Conservation (phyloP, 37 sponge, comb jelly and placozoan genomes). For the Chondrosia reniformis region DNA sequence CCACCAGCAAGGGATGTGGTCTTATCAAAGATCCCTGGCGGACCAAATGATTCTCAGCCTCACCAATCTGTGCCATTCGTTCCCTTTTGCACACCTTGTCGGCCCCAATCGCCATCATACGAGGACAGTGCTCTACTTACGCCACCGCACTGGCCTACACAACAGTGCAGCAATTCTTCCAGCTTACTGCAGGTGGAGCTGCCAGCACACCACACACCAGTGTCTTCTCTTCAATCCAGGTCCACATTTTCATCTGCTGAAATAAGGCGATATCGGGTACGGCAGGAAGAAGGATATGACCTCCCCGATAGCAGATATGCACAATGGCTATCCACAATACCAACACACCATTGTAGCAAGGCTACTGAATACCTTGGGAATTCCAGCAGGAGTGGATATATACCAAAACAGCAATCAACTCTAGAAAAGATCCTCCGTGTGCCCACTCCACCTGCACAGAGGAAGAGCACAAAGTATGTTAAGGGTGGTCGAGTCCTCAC, state of each 20-base stretch:
- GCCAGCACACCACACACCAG: not conserved
- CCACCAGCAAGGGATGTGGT: not conserved
- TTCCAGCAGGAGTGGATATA: no score
- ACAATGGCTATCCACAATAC: not conserved
- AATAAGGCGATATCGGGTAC: not conserved
- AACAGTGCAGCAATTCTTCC: constrained; percentile 3
- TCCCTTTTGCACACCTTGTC: constrained; percentile 21
- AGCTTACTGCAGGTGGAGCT: not conserved
- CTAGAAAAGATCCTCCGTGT: constrained; percentile 8
- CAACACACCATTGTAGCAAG: not conserved
- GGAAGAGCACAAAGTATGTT: not conserved
- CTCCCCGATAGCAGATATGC: constrained; percentile 10
- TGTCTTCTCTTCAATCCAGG: not conserved
- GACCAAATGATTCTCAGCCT: not conserved
- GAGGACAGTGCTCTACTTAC: not conserved
- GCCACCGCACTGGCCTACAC: not conserved
- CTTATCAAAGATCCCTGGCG: not conserved
- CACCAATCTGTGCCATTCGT: constrained; percentile 3
- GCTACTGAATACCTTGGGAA: not conserved
- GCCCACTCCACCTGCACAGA: constrained; percentile 8
- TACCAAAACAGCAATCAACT: not conserved
- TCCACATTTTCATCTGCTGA: not conserved
- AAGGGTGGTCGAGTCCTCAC: constrained; percentile 11
- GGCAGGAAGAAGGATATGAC: constrained; percentile 9
- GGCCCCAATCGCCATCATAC: not conserved